Evolutionary conservation across 2,888 invertebrate genomes (phyloP), one percentile per base, ranked within the genome.

Genomic region (Scaptomyza flava): DNA sequence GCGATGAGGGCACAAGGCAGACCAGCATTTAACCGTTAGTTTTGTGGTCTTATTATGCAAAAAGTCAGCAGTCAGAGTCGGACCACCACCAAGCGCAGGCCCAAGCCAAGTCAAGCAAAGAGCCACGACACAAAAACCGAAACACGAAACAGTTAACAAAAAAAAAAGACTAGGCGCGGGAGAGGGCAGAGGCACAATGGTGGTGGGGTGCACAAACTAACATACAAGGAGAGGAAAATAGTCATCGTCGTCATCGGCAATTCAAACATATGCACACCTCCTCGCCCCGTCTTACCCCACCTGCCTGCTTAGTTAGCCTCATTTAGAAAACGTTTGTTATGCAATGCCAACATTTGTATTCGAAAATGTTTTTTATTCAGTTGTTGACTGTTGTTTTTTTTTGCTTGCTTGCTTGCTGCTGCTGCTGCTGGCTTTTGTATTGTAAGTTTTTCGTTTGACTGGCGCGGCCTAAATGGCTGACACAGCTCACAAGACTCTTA

Each of bases 261-360:
- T 85, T 87, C 85, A 86, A 85, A 86, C 85, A 85, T 85, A 85
- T 85, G 85, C 85, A 83, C 83, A 74, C 73, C 74, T 61, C 62
- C 56, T 23, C 59, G 11, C 17, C 56, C 14, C 41, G 4, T 33
- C 42, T 42, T n/a, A 34, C 2, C 47, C 27, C 43, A 20, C 42
- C 5, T 30, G 87, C 77, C 87, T 79, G 88, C 86, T 85, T 85
- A 85, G 85, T 85, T 85, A 85, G 88, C 85, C 85, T 86, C 85
- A 88, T 86, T 86, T 86, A 86, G 88, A 86, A 86, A 86, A 86
- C 88, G 85, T 86, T 86, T 88, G 87, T 89, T 90, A 89, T 90
- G 90, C 90, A 90, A 90, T 89, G 82, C 87, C 87, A 89, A 89
- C 90, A 89, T 89, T 89, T 89, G 87, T 88, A 90, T 89, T 89